Conservation (phyloP, 2,113 vertebrate species). For the Sceloporus tristichus region DNA sequence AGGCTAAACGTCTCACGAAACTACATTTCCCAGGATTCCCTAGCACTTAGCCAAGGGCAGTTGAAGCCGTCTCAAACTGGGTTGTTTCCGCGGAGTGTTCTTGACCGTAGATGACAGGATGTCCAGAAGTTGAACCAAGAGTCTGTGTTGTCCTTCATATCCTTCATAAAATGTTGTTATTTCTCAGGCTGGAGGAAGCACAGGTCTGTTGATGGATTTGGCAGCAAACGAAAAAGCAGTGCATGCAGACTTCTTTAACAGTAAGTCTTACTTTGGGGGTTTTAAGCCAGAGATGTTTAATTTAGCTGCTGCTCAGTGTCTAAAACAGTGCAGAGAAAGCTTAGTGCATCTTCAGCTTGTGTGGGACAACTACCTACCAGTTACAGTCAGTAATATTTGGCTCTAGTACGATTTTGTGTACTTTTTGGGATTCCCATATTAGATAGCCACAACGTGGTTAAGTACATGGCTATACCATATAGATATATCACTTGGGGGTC, state of each 20-base stretch:
- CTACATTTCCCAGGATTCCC: too few relatives aligned
- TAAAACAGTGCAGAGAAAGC: neutral
- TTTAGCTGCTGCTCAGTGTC: neutral
- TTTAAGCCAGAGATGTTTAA: neutral
- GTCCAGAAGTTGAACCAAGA: neutral
- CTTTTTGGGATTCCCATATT: neutral
- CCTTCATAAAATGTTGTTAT: neutral
- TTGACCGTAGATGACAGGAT: neutral
- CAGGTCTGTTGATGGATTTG: constrained; percentile 94
- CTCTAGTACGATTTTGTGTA: too few relatives aligned
- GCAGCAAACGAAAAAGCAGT: constrained; percentile 97
- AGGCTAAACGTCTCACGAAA: too few relatives aligned
- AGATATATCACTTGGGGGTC: neutral
- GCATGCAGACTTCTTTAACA: constrained; percentile 95
- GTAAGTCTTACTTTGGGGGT: constrained; percentile 73
- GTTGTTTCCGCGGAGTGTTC: too few relatives aligned
- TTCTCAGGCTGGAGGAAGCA: constrained; percentile 94
- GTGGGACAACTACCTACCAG: too few relatives aligned
- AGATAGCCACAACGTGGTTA: neutral
- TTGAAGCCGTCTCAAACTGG: too few relatives aligned
- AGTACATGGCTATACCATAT: neutral
- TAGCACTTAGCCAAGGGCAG: too few relatives aligned
- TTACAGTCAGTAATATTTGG: too few relatives aligned
- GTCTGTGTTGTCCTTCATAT: neutral
- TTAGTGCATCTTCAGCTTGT: too few relatives aligned